Conservation (phyloP, 2,888 invertebrate species). For the Acrobasis suavella region DNA sequence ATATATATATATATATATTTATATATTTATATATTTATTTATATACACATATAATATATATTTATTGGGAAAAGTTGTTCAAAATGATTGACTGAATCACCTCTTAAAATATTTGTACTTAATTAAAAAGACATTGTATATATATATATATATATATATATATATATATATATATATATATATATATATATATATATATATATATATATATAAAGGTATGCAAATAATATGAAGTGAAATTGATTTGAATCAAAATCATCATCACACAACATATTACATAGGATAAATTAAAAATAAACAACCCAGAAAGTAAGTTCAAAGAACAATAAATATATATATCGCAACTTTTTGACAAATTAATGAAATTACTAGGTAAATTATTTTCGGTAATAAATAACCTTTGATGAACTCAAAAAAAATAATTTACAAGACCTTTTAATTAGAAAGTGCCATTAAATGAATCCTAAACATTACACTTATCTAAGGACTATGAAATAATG, state of each 20-base stretch:
- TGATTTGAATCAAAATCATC: background rate
- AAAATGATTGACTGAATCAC: too few species aligned
- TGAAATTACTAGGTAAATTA: background rate
- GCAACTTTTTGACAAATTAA: background rate
- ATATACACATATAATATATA: too few species aligned
- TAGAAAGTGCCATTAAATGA: conserved; percentile 22
- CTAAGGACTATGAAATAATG: conserved; percentile 29
- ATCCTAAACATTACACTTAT: conserved; percentile 28
- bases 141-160: too few species aligned
- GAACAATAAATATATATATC: background rate
- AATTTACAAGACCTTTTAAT: conserved; percentile 28
- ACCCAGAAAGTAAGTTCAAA: background rate
- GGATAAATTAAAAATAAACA: background rate
- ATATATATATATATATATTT: too few species aligned
- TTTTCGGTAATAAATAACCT: conserved; percentile 6
- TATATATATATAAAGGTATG: too few species aligned
- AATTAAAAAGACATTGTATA: too few species aligned
- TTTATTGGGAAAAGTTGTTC: too few species aligned
- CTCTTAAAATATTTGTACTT: too few species aligned
- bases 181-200: too few species aligned
- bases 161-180: too few species aligned
- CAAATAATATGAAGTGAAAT: background rate
- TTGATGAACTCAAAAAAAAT: background rate
- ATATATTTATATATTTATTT: too few species aligned
- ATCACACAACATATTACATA: background rate